Conservation (phyloP, 2,113 vertebrate genomes). For the Ceyx margarethae region DNA sequence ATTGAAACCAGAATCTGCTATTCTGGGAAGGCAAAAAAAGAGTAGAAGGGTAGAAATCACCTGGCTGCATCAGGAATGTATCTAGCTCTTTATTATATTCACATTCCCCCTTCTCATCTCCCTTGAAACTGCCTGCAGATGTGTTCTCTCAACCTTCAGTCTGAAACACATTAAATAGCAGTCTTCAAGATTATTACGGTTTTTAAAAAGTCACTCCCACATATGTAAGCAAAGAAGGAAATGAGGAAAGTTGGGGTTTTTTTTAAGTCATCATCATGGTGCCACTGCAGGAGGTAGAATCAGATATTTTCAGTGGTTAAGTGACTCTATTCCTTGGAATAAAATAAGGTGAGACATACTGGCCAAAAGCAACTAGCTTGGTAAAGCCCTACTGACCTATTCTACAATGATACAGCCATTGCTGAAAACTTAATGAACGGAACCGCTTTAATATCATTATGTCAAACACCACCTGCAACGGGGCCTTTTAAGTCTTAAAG, state of each 20-base stretch:
- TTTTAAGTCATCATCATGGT: neutral
- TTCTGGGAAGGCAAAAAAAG: neutral
- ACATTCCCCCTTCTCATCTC: conserved; percentile 7
- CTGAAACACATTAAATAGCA: conserved; percentile 31
- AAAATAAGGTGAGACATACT: neutral
- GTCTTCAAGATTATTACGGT: neutral
- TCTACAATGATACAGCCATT: neutral
- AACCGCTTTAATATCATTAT: neutral
- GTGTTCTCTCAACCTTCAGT: neutral
- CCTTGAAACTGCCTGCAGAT: conserved; percentile 27
- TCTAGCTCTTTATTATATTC: neutral
- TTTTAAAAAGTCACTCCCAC: conserved; percentile 26
- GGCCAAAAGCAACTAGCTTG: neutral
- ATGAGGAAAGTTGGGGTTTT: neutral
- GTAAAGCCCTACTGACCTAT: neutral
- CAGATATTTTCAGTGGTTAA: neutral
- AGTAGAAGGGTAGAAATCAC: neutral
- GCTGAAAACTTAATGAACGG: neutral
- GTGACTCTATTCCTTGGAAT: neutral
- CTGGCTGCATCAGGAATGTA: neutral
- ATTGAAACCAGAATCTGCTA: neutral
- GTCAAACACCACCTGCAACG: neutral
- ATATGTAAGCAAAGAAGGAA: neutral
- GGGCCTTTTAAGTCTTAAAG: neutral
- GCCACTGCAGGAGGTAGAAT: neutral